phyloP scores from a whole-genome alignment of 2,888 invertebrate genomes.

The Halictus quadricinctus region DNA sequence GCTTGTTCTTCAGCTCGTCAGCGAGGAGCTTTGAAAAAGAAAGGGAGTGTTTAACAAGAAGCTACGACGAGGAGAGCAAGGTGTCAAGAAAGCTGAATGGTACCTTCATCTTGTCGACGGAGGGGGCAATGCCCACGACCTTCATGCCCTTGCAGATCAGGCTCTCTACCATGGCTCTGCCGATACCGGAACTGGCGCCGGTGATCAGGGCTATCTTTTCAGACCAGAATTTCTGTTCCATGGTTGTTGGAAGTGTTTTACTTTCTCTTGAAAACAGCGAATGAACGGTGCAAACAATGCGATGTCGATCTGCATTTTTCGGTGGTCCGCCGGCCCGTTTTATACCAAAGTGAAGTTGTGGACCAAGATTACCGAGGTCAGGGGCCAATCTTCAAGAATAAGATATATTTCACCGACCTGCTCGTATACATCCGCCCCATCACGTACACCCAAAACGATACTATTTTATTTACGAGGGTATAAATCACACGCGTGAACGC shows the following conservation, averaged over 20 bases:
- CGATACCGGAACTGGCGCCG: conserved; percentile 83
- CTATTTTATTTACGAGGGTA: conserved; percentile 39
- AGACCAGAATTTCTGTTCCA: conserved; percentile 79
- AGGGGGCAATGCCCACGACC: conserved; percentile 81
- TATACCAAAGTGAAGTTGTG: conserved; percentile 57
- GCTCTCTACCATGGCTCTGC: conserved; percentile 78
- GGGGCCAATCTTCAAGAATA: conserved; percentile 46
- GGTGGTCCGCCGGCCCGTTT: conserved; percentile 36
- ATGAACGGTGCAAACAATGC: conserved; percentile 13
- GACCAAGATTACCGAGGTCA: conserved; percentile 64
- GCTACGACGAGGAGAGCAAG: neutral
- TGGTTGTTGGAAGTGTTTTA: conserved; percentile 45
- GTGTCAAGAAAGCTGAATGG: neutral
- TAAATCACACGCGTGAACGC: neutral
- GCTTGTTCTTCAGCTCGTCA: conserved; percentile 63
- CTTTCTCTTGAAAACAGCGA: neutral
- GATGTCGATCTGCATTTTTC: conserved; percentile 44
- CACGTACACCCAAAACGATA: conserved; percentile 27
- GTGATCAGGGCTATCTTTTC: conserved; percentile 83
- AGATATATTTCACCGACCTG: conserved; percentile 35
- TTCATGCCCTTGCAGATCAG: conserved; percentile 82
- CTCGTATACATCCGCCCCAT: conserved; percentile 13
- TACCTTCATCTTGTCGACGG: conserved; percentile 78
- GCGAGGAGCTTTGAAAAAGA: conserved; percentile 55
- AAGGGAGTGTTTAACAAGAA: neutral